Conservation (phyloP, 2,797 vertebrate species). For the Channa striata region DNA sequence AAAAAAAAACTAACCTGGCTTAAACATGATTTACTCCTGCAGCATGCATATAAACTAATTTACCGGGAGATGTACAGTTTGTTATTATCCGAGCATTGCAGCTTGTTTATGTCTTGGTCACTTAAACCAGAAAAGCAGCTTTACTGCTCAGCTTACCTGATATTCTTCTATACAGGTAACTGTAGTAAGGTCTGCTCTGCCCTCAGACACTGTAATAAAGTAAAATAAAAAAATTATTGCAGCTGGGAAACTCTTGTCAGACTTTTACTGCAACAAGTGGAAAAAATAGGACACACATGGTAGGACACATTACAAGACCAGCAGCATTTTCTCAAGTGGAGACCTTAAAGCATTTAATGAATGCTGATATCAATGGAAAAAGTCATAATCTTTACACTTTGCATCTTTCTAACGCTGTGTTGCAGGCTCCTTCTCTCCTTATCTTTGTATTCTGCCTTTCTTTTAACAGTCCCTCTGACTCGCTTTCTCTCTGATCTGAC, state of each 20-base stretch:
- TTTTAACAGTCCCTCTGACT: conserved; percentile 43
- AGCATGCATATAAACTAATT: not conserved
- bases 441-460: conserved; percentile 29
- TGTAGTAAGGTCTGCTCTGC: conserved; percentile 43
- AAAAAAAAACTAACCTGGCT: not conserved
- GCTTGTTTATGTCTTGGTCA: not conserved
- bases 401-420: conserved; percentile 25
- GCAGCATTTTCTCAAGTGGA: conserved; percentile 15
- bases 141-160: conserved; percentile 66
- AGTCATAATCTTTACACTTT: conserved; percentile 28
- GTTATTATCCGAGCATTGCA: not conserved
- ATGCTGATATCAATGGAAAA: conserved; percentile 21
- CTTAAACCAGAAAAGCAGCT: conserved; percentile 5
- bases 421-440: conserved; percentile 27
- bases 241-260: conserved; percentile 6
- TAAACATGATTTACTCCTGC: not conserved
- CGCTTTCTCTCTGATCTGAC: conserved; percentile 58
- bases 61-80: not conserved
- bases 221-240: conserved; percentile 9
- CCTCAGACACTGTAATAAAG: conserved; percentile 40
- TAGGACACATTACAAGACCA: conserved; percentile 1
- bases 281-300: conserved; percentile 7
- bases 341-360: conserved; percentile 23
- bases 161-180: conserved; percentile 48
- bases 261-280: conserved; percentile 27